A percentile compares a stretch with the other conserved stretches of the same genome.
Evolutionary conservation across 2,797 vertebrate species (phyloP).

Genomic region (Decapterus maruadsi): DNA sequence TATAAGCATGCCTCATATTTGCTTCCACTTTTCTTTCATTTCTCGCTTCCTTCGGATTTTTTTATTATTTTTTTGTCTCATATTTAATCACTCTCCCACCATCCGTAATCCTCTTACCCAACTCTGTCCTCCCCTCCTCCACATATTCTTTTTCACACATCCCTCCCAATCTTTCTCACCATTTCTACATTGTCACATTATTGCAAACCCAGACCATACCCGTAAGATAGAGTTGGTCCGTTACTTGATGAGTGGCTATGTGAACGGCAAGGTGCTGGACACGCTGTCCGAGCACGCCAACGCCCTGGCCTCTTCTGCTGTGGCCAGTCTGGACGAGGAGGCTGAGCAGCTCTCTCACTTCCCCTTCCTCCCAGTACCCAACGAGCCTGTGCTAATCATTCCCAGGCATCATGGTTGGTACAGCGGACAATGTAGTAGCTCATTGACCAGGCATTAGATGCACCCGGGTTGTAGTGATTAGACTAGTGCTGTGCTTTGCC

Average conservation of each 20-base stretch:
- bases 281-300: slow-evolving; percentile 92
- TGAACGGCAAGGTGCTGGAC: slow-evolving; percentile 92
- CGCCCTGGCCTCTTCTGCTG: slow-evolving; percentile 89
- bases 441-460: slow-evolving; percentile 37
- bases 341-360: slow-evolving; percentile 91
- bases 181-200: slow-evolving; percentile 37
- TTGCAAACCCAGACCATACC: slow-evolving; percentile 88
- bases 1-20: slow-evolving; percentile 70
- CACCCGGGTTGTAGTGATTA: slow-evolving; percentile 57
- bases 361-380: slow-evolving; percentile 90
- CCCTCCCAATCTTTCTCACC: slow-evolving; percentile 2
- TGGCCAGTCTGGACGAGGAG: slow-evolving; percentile 92
- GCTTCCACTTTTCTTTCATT: slow-evolving; percentile 72
- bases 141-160: slow-evolving; percentile 15
- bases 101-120: slow-evolving; percentile 69
- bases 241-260: slow-evolving; percentile 93
- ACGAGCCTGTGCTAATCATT: slow-evolving; percentile 87
- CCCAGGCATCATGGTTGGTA: slow-evolving; percentile 95
- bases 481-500: slow-evolving; percentile 56
- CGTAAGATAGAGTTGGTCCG: slow-evolving; percentile 94
- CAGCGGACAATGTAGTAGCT: slow-evolving; percentile 47
- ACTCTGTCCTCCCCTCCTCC: slow-evolving; percentile 42
- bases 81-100: slow-evolving; percentile 46
- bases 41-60: slow-evolving; percentile 71
- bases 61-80: slow-evolving; percentile 36